Conservation (phyloP, 2,797 vertebrate genomes). For the Myiothlypis coronata region DNA sequence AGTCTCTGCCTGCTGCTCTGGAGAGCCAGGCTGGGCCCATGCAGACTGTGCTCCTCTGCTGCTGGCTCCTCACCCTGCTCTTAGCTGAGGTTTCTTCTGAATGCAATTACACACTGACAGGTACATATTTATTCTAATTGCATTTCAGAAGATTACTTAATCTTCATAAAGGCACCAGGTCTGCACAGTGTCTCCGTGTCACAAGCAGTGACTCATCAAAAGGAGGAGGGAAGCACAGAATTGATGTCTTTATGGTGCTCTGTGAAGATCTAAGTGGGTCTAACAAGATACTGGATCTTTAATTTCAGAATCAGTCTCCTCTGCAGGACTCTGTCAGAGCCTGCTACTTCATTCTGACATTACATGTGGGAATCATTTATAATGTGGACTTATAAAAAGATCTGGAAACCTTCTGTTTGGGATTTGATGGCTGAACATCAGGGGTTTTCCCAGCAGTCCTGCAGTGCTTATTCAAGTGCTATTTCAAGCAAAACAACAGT, state of each 20-base stretch:
- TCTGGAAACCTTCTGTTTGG: background rate
- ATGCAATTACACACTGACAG: slow-evolving; percentile 3
- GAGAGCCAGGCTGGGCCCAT: background rate
- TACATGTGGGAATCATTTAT: background rate
- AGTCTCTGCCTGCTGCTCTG: background rate
- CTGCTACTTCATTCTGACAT: background rate
- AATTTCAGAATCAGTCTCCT: background rate
- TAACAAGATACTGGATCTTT: background rate
- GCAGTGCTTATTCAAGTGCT: no score
- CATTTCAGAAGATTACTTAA: slow-evolving; percentile 1
- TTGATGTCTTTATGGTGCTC: background rate
- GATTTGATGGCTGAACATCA: background rate
- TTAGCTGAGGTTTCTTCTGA: background rate
- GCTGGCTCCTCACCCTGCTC: background rate
- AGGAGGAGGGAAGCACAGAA: background rate
- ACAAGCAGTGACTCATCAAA: slow-evolving; percentile 37
- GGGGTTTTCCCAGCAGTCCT: background rate
- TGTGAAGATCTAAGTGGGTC: background rate
- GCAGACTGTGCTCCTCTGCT: background rate
- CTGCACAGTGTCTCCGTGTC: slow-evolving; percentile 4
- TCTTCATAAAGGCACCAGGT: background rate
- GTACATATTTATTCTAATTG: slow-evolving; percentile 20
- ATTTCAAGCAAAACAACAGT: no score
- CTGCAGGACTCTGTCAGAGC: background rate
- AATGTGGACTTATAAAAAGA: background rate